Percentiles rank a stretch among this genome's conserved stretches.
Conservation (phyloP, 1,140 invertebrate species). For the Hypothenemus hampei region DNA sequence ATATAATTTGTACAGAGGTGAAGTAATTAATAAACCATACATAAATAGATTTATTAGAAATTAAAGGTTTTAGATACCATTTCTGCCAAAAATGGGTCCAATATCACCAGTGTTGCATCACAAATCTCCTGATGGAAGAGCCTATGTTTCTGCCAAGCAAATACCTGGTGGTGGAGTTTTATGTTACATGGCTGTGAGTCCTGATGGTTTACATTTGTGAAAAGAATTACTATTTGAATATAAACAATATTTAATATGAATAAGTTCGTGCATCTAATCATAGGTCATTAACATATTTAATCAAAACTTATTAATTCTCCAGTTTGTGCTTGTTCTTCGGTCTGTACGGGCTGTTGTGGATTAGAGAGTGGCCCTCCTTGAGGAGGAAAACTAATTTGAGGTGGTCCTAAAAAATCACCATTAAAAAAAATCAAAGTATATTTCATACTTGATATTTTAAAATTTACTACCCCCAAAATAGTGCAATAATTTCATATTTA, state of each 20-base stretch:
- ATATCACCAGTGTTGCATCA: conserved; percentile 47
- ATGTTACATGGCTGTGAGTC: conserved; percentile 52
- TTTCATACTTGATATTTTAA: too few species aligned
- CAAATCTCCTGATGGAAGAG: conserved; percentile 49
- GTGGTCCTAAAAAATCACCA: too few species aligned
- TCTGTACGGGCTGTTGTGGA: conserved; percentile 30
- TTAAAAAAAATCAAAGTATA: too few species aligned
- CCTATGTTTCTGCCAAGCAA: conserved; percentile 48
- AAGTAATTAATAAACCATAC: too few species aligned
- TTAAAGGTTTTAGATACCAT: conserved; percentile 38
- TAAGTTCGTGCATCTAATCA: conserved; percentile 9
- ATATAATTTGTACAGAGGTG: conserved; percentile 40
- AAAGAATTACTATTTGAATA: neutral
- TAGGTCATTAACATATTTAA: conserved; percentile 43
- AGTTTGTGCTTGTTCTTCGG: conserved; percentile 48
- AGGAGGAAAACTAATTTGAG: conserved; percentile 13
- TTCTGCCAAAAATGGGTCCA: conserved; percentile 47
- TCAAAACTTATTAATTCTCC: conserved; percentile 70
- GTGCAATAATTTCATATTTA: too few species aligned
- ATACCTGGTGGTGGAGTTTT: conserved; percentile 48
- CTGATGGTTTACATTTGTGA: conserved; percentile 41
- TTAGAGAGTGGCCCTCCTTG: conserved; percentile 23
- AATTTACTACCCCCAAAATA: too few species aligned
- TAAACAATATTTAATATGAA: neutral
- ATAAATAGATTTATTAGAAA: neutral